Base-by-base conservation (phyloP, 2,797 vertebrate species). In the Naso thynnoides region DNA sequence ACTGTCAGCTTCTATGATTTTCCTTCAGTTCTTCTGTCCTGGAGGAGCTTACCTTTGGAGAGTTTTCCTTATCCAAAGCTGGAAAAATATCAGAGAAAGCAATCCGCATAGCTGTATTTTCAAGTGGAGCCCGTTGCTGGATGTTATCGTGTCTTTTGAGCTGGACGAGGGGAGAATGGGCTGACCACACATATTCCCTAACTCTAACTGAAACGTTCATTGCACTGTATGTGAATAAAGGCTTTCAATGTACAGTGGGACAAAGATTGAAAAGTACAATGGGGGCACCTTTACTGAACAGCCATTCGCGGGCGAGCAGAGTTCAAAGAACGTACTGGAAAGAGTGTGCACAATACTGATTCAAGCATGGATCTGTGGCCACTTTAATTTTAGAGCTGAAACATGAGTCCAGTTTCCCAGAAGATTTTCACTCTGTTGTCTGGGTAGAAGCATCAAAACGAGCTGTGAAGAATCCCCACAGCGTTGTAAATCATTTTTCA, bases 251-350 rank as follows among this genome's bases (percentile, higher is more conserved):
- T 94, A 93, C 90, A 93, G 88, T 93, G 88, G 78, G 87, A 94
- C 93, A 94, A 93, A 91, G 90, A 93, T 91, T 89, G 83, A 90
- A 90, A 91, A 79, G 71, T 84, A 92, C 91, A 93, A 94, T 89
- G 69, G 86, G 88, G 90, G 84, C 84, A 93, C 92, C 91, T 91
- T 88, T 80, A 52, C 76, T 85, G 79, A 83, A 84, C 67, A 78
- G 72, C 83, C 76, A 85, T 88, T 87, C 84, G 85, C 68, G 49
- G 85, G 83, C 77, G 76, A 90, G 86, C 88, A 86, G 86, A 88
- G 84, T 89, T 86, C 81, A 88, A 83, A 88, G 88, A 93, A 92
- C 68, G 2, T 42, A 57, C 92, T 92, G 86, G 91, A 92, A 91
- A 79, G 66, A 56, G 69, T 52, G 73, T 50, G 52, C 59, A 88